These are phyloP conservation scores for Crenuchus spilurus DNA, from an alignment of 2,797 vertebrate genomes.

Conservation along the genomic window DNA sequence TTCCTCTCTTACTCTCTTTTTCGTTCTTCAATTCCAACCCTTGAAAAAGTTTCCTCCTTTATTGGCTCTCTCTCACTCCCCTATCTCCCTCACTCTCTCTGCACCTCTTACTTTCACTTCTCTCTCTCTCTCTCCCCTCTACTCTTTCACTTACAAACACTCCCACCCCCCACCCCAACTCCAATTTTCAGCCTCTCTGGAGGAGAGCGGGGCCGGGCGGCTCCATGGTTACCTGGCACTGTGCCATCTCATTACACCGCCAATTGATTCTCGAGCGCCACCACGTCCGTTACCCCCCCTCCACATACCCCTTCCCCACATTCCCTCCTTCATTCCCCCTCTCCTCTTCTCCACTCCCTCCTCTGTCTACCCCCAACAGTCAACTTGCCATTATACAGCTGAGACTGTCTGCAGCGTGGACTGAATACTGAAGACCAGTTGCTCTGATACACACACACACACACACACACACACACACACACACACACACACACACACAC, in stretches of 20 bases:
- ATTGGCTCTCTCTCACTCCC: conserved; percentile 23
- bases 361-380: conserved; percentile 69
- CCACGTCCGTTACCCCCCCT: conserved; percentile 73
- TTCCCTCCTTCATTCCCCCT: conserved; percentile 53
- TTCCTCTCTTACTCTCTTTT: background rate
- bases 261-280: conserved; percentile 86
- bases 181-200: conserved; percentile 81
- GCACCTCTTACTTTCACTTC: too few relatives aligned
- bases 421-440: conserved; percentile 56
- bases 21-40: background rate
- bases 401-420: conserved; percentile 78
- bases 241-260: conserved; percentile 88
- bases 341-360: conserved; percentile 48
- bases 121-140: conserved; percentile 51
- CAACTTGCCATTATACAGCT: conserved; percentile 70
- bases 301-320: conserved; percentile 41
- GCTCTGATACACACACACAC: conserved; percentile 28
- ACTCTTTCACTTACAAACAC: conserved; percentile 53
- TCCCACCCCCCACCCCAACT: conserved; percentile 69
- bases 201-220: conserved; percentile 78
- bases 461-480: conserved; percentile 14
- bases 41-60: conserved; percentile 44
- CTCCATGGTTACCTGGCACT: conserved; percentile 86
- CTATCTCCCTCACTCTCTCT: conserved; percentile 44
- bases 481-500: background rate